Percentiles rank a stretch among this genome's conserved stretches.
phyloP scores from a whole-genome alignment of 2,797 vertebrate genomes.

The Bradypodion ventrale region DNA sequence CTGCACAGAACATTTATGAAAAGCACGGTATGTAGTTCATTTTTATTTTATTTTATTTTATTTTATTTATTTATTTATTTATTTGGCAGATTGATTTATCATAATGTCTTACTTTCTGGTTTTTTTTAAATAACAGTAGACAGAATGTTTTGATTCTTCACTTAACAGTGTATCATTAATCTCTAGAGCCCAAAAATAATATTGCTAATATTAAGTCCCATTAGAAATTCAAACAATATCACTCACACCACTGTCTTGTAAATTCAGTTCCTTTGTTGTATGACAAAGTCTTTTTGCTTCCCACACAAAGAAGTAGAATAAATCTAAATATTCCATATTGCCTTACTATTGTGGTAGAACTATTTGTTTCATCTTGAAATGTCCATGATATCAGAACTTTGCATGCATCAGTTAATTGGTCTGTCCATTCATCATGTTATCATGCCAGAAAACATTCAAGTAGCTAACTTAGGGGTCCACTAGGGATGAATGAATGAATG shows the following conservation, averaged over 20 bases:
- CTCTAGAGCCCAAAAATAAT: constrained; percentile 1
- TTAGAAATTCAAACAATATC: neutral
- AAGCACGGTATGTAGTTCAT: constrained; percentile 69
- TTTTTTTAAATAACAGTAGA: constrained; percentile 2
- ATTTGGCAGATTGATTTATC: neutral
- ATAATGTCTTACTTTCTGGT: constrained; percentile 17
- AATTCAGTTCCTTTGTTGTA: no score
- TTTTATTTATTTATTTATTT: no score
- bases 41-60: no score
- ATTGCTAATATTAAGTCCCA: neutral
- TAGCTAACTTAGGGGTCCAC: no score
- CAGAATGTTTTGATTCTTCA: neutral
- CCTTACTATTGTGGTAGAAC: no score
- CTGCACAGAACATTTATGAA: constrained; percentile 85
- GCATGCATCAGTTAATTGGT: fast-evolving
- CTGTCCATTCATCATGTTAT: neutral
- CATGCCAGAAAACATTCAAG: neutral
- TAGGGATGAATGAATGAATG: no score
- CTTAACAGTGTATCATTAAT: constrained; percentile 15
- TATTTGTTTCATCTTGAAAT: no score
- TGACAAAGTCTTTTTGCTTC: no score
- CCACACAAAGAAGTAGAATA: no score
- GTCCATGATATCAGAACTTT: neutral
- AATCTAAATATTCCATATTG: no score
- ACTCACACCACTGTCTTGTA: no score